Base-by-base conservation (phyloP, 2,888 invertebrate species). In the Caenorhabditis japonica region DNA sequence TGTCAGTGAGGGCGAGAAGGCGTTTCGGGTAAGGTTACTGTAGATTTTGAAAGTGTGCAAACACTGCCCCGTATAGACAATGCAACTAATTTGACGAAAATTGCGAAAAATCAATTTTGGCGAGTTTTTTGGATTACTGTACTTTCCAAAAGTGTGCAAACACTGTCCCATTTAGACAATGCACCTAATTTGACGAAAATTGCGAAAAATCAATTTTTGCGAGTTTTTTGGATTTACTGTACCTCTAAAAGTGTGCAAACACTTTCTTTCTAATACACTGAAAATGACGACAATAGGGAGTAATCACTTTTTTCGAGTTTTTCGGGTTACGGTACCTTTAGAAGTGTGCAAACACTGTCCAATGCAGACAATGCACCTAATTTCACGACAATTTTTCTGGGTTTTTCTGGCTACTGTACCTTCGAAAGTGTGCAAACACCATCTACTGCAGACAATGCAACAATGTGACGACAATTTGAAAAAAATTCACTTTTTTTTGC, bases 1-100 rank as follows among this genome's bases (percentile, higher is more conserved):
- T 27, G 44, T 51, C 13, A 33, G 49, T 13, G 76, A 78, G n/a
- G 55, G 27, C 12, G 75, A 76, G 27, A 71, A 78, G 33, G 47
- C 27, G 13, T 78, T 71, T 55, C 70, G 72, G 59, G 77, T 71
- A 38, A 44, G 10, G 30, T 30, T 30, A 7, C 10, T 30, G 30
- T 30, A 10, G 10, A 30, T 30, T 30, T 30, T 30, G 30, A 30
- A 8, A 10, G 34, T 34, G 34, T 34, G 34, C 34, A 12, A 10
- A 34, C 12, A 34, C 8, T 34, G n/a, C n/a, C n/a, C n/a, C n/a
- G n/a, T n/a, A n/a, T n/a, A n/a, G n/a, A n/a, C n/a, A n/a, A n/a
- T n/a, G n/a, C n/a, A n/a, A n/a, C n/a, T n/a, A n/a, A n/a, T n/a
- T n/a, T n/a, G n/a, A n/a, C n/a, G n/a, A n/a, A n/a, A n/a, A n/a